Base-by-base conservation (phyloP, 2,797 vertebrate genomes). In the Neosalanx taihuensis region DNA sequence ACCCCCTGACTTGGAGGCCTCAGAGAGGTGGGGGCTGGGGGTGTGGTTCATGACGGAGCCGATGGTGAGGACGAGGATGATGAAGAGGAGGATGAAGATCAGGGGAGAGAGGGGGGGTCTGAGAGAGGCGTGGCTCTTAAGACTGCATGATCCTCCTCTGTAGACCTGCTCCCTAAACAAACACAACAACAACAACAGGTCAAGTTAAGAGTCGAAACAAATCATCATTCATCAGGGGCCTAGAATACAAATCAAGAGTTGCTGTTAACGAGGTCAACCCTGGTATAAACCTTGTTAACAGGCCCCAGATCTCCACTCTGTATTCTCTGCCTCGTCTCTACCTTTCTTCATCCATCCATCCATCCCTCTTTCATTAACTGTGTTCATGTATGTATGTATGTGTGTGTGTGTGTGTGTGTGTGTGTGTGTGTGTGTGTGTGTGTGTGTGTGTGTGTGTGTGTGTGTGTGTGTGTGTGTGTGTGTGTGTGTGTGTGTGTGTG, bases 21-120 rank as follows among this genome's bases (percentile, higher is more conserved):
- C 94, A 0, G 94, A 91, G 85, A 96, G 88, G 77, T 93, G 94
- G 0, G 95, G 93, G 58, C 94, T 94, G 51, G 94, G 88, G 1
- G 94, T 94, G 78, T 97, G 96, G 88, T 95, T 98, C 97, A 98
- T 98, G 85, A 79, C 33, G 69, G 70, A 79, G 71, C 30, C 76
- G 74, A 72, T 70, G 82, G 74, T 53, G 37, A 41, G 37, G 37
- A 12, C 37, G 37, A 41, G 37, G 37, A 41, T 7, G 37, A 41
- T 41, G 37, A 41, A 41, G 37, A 10, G 37, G 37, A 41, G 37
- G 37, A 41, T 41, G 37, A 41, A 41, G 12, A 67, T 71, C 51
- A n/a, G 30, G 49, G 29, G 17, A 20, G 29, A 30, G 33, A 68
- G 62, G 35, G 53, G 61, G 20, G 15, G 17, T 7, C 6, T 37